phyloP scores from a whole-genome alignment of 2,888 invertebrate species.

The Prenolepis imparis region DNA sequence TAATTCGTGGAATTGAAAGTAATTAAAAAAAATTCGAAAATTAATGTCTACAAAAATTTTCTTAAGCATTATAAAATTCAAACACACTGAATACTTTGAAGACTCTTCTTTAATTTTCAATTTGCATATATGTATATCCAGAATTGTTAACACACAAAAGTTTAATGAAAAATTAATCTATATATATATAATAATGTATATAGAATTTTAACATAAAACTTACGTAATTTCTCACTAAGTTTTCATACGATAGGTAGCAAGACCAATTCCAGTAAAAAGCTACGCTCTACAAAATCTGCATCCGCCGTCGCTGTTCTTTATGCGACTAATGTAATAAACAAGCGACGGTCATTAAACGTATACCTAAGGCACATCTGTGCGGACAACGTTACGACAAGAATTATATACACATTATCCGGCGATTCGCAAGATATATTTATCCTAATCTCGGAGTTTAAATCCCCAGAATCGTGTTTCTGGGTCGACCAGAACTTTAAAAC shows the following conservation, averaged over 20 bases:
- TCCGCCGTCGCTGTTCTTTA: conserved; percentile 21
- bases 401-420: conserved; percentile 23
- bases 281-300: conserved; percentile 42
- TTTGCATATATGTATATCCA: not conserved
- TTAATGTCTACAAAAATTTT: conserved; percentile 1
- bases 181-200: not conserved
- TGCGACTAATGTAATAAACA: conserved; percentile 25
- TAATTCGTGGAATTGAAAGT: conserved; percentile 16
- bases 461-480: conserved; percentile 27
- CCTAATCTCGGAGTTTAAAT: conserved; percentile 10
- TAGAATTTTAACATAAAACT: not conserved
- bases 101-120: conserved; percentile 5
- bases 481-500: not conserved
- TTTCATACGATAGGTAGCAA: not conserved
- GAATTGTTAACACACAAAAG: not conserved
- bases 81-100: not conserved
- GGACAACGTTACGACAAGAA: conserved; percentile 5
- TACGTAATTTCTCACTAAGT: not conserved
- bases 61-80: not conserved
- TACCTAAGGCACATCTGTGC: not conserved
- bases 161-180: not conserved
- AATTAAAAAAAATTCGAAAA: not conserved
- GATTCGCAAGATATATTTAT: conserved; percentile 38
- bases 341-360: conserved; percentile 30
- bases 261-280: conserved; percentile 16